Base-by-base conservation (phyloP, 1,140 invertebrate genomes). In the Conopomorpha cramerella region DNA sequence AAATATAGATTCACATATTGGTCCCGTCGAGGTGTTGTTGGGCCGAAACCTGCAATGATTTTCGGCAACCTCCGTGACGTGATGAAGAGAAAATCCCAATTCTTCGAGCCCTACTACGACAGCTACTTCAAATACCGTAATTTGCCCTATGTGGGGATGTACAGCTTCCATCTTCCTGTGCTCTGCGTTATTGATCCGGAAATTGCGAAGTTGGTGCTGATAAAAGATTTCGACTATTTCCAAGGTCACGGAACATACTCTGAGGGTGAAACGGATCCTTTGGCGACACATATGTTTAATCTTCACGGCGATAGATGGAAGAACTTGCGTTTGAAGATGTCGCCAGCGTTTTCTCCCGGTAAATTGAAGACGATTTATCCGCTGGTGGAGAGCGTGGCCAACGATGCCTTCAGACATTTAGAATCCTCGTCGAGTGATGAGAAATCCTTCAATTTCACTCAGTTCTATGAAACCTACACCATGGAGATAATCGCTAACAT, bases 401-500 rank as follows among this genome's bases (percentile, higher is more conserved):
- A 61, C n/a, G 49, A 66, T 38, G 51, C 74, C 11, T 42, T 65
- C 2, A 36, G 52, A 15, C 54, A 57, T 28, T 47, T 55, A 1
- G 57, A 65, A 8, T 26, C 40, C 2, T 38, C 57, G 1, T 28
- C 63, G 11, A 35, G 44, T 0, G 59, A 52, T 0, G 45, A 38
- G 0, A 38, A 57, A 27, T 18, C 54, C 0, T 46, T 81, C 6
- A 80, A 81, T 51, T 67, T 84, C 16, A 80, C 81, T 8, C 80
- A 86, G 12, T 45, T 84, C 1, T 77, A 82, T 30, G 78, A 79
- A 0, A 76, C 80, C 30, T 87, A 80, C 43, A 81, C 83, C 0
- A 85, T 84, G 26, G 86, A 87, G 55, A 78, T 85, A 0, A 84
- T 87, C 12, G 84, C 81, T 0, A 81, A 67, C 15, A 80, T 83